A percentile compares a stretch with the other conserved stretches of the same genome.
Conservation (phyloP, 2,888 invertebrate species). For the Prenolepis imparis region DNA sequence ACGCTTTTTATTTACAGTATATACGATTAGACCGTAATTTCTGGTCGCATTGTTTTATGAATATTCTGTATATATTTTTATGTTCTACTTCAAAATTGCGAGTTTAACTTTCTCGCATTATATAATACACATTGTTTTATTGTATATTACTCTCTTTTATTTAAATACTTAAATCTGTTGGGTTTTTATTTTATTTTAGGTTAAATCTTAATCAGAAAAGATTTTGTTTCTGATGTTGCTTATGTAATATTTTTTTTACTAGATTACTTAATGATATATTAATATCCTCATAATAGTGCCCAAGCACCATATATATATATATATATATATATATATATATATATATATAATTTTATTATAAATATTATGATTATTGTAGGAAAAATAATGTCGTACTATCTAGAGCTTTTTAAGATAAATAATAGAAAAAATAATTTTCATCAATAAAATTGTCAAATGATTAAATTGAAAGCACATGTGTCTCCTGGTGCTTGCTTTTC, state of each 20-base stretch:
- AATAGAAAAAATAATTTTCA: slow-evolving; percentile 20
- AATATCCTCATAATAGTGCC: too few relatives aligned
- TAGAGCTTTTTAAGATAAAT: slow-evolving; percentile 13
- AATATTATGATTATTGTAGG: slow-evolving; percentile 12
- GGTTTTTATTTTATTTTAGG: neutral
- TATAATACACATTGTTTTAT: neutral
- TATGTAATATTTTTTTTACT: neutral
- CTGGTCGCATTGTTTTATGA: slow-evolving; percentile 4
- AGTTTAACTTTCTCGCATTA: neutral
- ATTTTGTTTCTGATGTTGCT: neutral
- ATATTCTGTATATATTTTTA: neutral
- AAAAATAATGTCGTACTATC: slow-evolving; percentile 30
- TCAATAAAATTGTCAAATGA: slow-evolving; percentile 63
- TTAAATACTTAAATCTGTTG: neutral
- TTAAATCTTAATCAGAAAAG: neutral
- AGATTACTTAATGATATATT: neutral
- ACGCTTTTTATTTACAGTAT: slow-evolving; percentile 6
- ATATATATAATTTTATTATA: neutral
- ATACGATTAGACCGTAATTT: slow-evolving; percentile 23
- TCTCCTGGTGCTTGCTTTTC: slow-evolving; percentile 64
- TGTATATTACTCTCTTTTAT: neutral
- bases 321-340: too few relatives aligned
- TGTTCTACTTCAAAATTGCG: neutral
- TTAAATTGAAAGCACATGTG: slow-evolving; percentile 69
- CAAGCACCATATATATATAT: too few relatives aligned